Conservation (phyloP, 2,888 invertebrate species). For the Lasioglossum zephyrum region DNA sequence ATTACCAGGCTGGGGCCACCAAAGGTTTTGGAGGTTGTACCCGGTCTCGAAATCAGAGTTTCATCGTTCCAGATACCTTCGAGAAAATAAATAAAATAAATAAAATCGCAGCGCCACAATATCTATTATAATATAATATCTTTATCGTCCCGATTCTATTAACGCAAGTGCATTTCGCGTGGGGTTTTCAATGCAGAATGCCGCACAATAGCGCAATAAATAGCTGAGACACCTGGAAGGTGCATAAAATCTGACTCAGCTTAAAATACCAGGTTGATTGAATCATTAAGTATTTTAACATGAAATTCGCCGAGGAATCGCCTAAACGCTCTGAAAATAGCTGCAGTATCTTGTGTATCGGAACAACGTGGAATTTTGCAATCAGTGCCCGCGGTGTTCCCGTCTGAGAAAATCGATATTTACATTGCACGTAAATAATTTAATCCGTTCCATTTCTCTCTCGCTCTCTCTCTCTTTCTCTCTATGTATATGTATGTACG, state of each 20-base stretch:
- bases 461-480: not conserved
- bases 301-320: not conserved
- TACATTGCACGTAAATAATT: conserved; percentile 17
- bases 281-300: not conserved
- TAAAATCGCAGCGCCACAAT: no score
- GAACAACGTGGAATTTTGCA: not conserved
- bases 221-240: conserved; percentile 5
- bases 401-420: not conserved
- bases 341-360: not conserved
- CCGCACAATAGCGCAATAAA: conserved; percentile 12
- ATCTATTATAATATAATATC: conserved; percentile 14
- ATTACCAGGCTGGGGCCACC: conserved; percentile 10
- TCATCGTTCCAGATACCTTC: not conserved
- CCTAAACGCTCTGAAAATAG: not conserved
- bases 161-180: conserved; percentile 8
- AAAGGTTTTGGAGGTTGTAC: not conserved
- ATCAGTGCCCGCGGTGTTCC: not conserved
- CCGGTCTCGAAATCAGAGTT: not conserved
- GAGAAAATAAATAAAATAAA: not conserved
- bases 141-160: conserved; percentile 1
- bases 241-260: conserved; percentile 1
- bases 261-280: not conserved
- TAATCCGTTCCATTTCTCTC: conserved; percentile 21
- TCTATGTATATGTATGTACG: not conserved
- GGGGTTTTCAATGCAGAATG: conserved; percentile 12